Base-by-base conservation (phyloP, 2,888 invertebrate genomes). In the Platerodrilus igneus region DNA sequence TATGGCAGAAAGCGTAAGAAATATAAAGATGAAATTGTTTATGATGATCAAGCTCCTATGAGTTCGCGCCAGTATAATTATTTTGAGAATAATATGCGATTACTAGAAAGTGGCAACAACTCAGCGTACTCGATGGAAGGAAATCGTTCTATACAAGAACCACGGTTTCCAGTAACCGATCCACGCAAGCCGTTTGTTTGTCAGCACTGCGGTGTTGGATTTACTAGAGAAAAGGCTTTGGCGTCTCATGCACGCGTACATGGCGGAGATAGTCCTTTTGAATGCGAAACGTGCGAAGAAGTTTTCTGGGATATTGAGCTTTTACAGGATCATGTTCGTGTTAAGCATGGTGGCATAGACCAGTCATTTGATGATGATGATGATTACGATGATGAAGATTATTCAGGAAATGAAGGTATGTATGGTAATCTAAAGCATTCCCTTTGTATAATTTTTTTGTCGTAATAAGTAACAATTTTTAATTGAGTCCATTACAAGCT, bases 141-240 rank as follows among this genome's bases (percentile, higher is more conserved):
- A 30, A 55, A 52, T 20, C 50, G 48, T 1, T 28, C 52, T 16
- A 10, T 13, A 3, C 40, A 45, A n/a, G 54, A 55, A 38, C 53
- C 53, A 14, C 21, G 71, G 3, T 81, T 73, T 65, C 78, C 79
- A 1, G 67, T 79, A 8, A 74, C 75, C 0, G 86, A 86, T 66
- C 80, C 84, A 1, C 72, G 79, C 21, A 81, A 85, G 41, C 87
- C 88, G 1, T 88, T 88, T 58, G 88, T 87, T 1, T 89, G 89
- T 53, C 82, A 82, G 51, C 77, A 78, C 49, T 83, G 83, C 58
- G 86, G 74, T 0, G 76, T 88, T 37, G 83, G 83, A 3, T 86
- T 88, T 67, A 87, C 87, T 0, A 72, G 88, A 32, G 86, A 88
- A 59, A 89, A 88, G 58, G 88, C 88, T 0, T 67, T 88, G 14